phyloP scores from a whole-genome alignment of 2,888 invertebrate species.

The Cosmia trapezina region DNA sequence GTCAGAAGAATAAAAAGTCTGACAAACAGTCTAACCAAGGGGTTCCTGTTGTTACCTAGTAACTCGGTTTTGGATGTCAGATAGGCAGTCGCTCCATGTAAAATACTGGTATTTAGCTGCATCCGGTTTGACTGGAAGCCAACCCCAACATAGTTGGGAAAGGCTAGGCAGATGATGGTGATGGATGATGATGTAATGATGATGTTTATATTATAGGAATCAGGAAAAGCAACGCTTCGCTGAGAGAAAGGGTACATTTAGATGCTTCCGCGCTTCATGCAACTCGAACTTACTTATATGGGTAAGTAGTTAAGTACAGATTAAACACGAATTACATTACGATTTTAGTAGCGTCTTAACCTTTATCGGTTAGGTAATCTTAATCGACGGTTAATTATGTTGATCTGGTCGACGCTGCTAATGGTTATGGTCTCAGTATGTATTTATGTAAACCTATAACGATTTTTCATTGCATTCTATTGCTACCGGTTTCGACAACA shows the following conservation, averaged over 20 bases:
- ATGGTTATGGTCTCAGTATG: conserved; percentile 63
- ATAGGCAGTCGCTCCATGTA: no score
- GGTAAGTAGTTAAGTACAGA: conserved; percentile 22
- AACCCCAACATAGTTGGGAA: no score
- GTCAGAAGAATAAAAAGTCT: no score
- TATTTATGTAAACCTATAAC: conserved; percentile 65
- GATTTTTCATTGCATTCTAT: conserved; percentile 65
- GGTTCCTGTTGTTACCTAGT: no score
- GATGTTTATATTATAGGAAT: background rate
- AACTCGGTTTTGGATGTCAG: no score
- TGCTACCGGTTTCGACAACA: conserved; percentile 35
- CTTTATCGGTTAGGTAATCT: conserved; percentile 69
- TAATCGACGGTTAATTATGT: conserved; percentile 71
- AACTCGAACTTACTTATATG: background rate
- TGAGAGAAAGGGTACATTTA: background rate
- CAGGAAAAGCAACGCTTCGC: conserved; percentile 1
- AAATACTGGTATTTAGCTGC: no score
- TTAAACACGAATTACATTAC: conserved; percentile 41
- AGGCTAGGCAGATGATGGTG: no score
- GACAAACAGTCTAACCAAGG: no score
- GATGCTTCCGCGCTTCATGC: background rate
- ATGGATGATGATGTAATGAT: no score
- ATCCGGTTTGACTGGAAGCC: no score
- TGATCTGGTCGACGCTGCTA: conserved; percentile 56
- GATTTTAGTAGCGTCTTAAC: conserved; percentile 56